These are phyloP conservation scores for Ametastegia equiseti DNA, from an alignment of 2,888 invertebrate genomes.

Conservation along the genomic window DNA sequence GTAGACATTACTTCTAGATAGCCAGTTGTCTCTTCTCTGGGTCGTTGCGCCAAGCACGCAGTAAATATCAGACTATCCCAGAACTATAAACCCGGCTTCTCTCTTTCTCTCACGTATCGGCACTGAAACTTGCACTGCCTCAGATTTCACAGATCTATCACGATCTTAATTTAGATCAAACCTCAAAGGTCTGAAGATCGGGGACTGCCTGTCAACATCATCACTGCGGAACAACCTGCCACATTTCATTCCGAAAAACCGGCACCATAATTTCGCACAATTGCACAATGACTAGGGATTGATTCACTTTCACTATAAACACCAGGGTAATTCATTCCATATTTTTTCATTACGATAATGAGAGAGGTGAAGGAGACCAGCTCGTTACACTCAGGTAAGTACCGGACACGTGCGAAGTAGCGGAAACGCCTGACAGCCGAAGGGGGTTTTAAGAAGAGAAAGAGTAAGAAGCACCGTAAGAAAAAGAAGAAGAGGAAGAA, in stretches of 20 bases:
- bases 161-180: no score
- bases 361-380: no score
- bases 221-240: no score
- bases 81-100: neutral
- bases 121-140: neutral
- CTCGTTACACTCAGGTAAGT: no score
- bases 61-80: neutral
- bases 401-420: neutral
- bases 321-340: neutral
- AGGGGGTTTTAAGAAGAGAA: no score
- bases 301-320: neutral
- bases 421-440: neutral
- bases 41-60: neutral
- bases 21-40: constrained; percentile 5
- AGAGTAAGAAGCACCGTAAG: no score
- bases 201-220: neutral
- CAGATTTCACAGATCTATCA: neutral
- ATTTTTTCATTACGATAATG: no score
- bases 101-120: neutral
- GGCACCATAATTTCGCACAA: neutral
- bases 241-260: neutral
- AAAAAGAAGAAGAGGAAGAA: neutral
- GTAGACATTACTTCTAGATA: constrained; percentile 65
- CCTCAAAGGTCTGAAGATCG: no score
- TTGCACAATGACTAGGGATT: neutral